Conservation (phyloP, 2,888 invertebrate species). For the Rhynchonema sp. region DNA sequence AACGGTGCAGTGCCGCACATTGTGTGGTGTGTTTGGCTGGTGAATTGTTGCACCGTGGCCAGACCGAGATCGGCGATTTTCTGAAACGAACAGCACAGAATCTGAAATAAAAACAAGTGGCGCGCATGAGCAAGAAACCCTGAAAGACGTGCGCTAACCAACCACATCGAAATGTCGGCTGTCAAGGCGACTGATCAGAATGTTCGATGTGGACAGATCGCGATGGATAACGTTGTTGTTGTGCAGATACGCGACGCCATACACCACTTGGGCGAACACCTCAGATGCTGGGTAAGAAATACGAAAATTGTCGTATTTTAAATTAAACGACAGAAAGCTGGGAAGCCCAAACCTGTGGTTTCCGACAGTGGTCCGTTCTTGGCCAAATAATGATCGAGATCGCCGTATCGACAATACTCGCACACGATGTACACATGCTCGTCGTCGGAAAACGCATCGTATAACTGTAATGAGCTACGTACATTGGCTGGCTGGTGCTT, state of each 20-base stretch:
- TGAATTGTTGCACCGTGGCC: background rate
- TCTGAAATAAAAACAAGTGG: background rate
- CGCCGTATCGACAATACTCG: background rate
- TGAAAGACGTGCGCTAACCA: background rate
- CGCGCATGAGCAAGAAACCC: background rate
- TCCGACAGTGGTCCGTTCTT: background rate
- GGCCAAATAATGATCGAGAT: background rate
- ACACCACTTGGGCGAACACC: background rate
- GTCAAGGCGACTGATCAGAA: background rate
- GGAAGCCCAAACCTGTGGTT: background rate
- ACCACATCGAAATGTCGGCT: background rate
- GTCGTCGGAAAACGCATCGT: background rate
- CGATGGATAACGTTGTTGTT: background rate
- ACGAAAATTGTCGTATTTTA: background rate
- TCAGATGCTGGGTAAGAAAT: background rate
- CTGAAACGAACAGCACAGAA: background rate
- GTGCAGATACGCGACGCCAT: background rate
- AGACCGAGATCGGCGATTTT: conserved; percentile 1
- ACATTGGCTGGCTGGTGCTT: background rate
- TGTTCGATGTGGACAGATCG: background rate
- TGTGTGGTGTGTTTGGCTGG: background rate
- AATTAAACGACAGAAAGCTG: background rate
- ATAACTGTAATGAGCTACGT: background rate
- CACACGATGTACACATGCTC: background rate
- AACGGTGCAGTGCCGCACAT: background rate